Base-by-base conservation (phyloP, 1,140 invertebrate genomes). In the Zaprionus ornatus region DNA sequence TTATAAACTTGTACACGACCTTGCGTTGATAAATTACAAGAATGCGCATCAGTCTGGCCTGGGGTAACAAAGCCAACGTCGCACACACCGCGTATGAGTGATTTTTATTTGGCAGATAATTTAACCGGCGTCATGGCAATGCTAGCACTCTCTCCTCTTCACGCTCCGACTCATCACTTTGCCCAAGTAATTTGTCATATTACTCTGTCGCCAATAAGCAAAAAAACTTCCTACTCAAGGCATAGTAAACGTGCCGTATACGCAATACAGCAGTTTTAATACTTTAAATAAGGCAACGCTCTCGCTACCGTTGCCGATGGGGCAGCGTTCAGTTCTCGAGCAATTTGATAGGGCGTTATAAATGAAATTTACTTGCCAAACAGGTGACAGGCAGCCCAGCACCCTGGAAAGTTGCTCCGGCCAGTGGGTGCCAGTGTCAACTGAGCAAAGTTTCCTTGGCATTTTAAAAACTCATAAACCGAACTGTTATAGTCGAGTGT, bases 21-120 rank as follows among this genome's bases (percentile, higher is more conserved):
- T 73, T 37, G 21, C 54, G 54, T 65, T 87, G 80, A 88, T 81
- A 87, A 88, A 84, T 88, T 80, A 78, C 74, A 69, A 80, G 72
- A 80, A 15, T 32, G 72, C 54, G 25, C 61, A 48, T 68, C 65
- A 57, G 10, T 3, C 4, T 15, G 29, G 68, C 60, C 37, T 57
- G n/a, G 63, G 59, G 74, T 70, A 86, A 82, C 81, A 68, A 50
- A 63, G 65, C 42, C 52, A 40, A 19, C 62, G 45, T 10, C 66
- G 63, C 65, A 75, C 64, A 81, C 72, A 68, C 62, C 67, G 66
- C 84, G 84, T 88, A 87, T 87, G 84, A 87, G 84, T 80, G 80
- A 87, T 87, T 87, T 87, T 87, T 84, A 87, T 87, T 87, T 84
- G 80, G 75, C 74, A 85, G 82, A 79, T 88, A 84, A 88, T 90